A percentile compares a stretch with the other conserved stretches of the same genome.
Conservation (phyloP, 92 coral and sea anemone genomes). For the Phymanthus crucifer region DNA sequence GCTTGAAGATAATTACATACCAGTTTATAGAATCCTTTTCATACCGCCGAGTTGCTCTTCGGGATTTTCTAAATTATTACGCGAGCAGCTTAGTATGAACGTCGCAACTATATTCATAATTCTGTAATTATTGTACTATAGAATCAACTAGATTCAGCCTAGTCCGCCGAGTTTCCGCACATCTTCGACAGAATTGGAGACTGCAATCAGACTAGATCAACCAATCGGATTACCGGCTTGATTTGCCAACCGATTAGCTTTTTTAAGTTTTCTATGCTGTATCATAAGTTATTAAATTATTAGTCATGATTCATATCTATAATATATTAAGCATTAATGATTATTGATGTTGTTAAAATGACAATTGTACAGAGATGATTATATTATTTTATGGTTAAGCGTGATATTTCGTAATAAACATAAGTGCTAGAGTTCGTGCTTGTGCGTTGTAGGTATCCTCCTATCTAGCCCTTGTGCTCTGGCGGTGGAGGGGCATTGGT, state of each 20-base stretch:
- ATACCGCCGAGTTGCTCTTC: too few species aligned
- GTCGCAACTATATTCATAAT: not conserved
- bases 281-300: constrained; percentile 3
- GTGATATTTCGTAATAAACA: constrained; percentile 4
- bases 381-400: constrained; percentile 16
- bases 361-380: constrained; percentile 24
- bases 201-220: not conserved
- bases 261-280: not conserved
- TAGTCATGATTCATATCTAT: constrained; percentile 4
- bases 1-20: too few species aligned
- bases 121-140: constrained; percentile 9
- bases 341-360: not conserved
- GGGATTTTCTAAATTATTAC: not conserved
- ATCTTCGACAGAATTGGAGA: not conserved
- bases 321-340: constrained; percentile 8
- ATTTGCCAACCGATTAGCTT: not conserved
- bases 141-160: not conserved
- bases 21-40: too few species aligned
- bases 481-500: not conserved
- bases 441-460: too few species aligned
- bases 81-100: not conserved
- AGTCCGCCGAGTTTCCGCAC: not conserved
- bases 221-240: not conserved
- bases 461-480: not conserved
- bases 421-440: not conserved